These are phyloP conservation scores for Tinea pellionella DNA, from an alignment of 2,888 invertebrate species.

Conservation along the genomic window DNA sequence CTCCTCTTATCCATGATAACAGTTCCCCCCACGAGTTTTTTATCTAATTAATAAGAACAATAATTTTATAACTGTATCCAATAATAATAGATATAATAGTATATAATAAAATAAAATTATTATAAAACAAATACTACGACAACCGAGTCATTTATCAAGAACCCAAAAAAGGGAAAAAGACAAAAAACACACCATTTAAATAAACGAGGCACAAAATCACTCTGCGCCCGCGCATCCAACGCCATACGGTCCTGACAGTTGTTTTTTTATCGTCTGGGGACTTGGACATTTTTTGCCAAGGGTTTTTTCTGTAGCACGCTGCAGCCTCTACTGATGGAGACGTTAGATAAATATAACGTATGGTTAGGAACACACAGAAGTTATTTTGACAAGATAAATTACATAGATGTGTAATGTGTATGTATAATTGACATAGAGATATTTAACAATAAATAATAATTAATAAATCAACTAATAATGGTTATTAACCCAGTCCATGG, in stretches of 20 bases:
- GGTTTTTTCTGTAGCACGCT: neutral
- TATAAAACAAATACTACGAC: neutral
- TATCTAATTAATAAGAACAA: too few species aligned
- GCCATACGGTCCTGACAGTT: neutral
- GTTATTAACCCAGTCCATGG: too few species aligned
- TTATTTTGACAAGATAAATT: neutral
- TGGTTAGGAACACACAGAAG: neutral
- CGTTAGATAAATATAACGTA: neutral
- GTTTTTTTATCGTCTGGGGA: neutral
- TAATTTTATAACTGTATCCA: too few species aligned
- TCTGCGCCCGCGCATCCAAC: neutral
- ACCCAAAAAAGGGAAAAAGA: neutral
- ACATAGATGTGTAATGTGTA: neutral
- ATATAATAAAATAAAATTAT: too few species aligned
- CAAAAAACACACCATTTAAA: neutral
- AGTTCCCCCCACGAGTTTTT: too few species aligned
- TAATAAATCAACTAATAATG: too few species aligned
- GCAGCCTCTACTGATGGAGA: neutral
- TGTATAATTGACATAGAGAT: too few species aligned
- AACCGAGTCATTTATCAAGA: neutral
- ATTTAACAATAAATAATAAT: too few species aligned
- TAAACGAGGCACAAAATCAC: neutral
- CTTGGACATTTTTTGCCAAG: neutral
- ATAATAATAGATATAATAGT: too few species aligned
- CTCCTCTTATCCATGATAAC: too few species aligned